Base-by-base conservation (phyloP, 2,113 vertebrate genomes). In the Sebastes schlegelii region DNA sequence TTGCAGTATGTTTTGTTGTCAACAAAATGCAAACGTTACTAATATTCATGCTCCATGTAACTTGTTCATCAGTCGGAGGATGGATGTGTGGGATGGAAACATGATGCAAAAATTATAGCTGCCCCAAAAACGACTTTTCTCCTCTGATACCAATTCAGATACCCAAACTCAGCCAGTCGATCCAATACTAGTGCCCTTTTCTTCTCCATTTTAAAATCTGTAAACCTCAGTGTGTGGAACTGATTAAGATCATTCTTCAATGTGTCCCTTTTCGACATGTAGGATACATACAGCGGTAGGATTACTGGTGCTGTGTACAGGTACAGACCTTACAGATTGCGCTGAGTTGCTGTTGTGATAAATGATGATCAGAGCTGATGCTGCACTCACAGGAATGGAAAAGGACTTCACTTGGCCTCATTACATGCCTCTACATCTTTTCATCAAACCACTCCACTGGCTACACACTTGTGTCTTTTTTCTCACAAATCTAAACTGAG, bases 351-450 rank as follows among this genome's bases (percentile, higher is more conserved):
- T 73, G 34, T 46, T 73, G 34, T 46, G 42, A 64, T 83, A 66
- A 83, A 77, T 71, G 21, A 42, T 67, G 21, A 69, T 84, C 54
- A 54, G 63, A 69, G 55, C 21, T 8, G 9, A 66, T 43, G 60
- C 8, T 67, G 34, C 61, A 58, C 66, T 43, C 43, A 55, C 54
- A 74, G 63, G 26, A 40, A 49, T 49, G n/a, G 54, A 40, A 66
- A 54, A 67, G 60, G 40, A 23, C 63, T 67, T 60, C 61, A 49
- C 43, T 42, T 73, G 34, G 45, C 62, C 75, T 74, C 46, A 63
- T 67, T 74, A 54, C 16, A 60, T 43, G n/a, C 34, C 34, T 60
- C n/a, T 43, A 71, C 43, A 71, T 71, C 23, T 66, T 16, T 52
- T 84, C 62, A 79, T 62, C 76, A 74, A 63, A 43, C 82, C 45